Conservation (phyloP, 2,888 invertebrate species). For the Euplagia quadripunctaria region DNA sequence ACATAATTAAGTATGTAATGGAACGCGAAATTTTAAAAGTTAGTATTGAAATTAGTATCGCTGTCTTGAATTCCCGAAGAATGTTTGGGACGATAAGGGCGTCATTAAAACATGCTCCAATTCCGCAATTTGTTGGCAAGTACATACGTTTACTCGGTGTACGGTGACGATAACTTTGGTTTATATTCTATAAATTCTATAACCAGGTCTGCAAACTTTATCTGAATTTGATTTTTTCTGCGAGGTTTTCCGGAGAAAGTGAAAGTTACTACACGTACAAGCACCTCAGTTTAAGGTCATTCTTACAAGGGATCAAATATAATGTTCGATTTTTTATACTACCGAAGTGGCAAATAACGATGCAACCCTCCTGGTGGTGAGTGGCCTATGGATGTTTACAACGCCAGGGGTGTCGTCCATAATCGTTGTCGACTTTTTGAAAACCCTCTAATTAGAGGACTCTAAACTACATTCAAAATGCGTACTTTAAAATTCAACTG, state of each 20-base stretch:
- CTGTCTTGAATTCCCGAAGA: slow-evolving; percentile 46
- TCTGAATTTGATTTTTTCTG: slow-evolving; percentile 21
- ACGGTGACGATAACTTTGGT: slow-evolving; percentile 40
- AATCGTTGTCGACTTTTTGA: too few relatives aligned
- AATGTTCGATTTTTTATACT: not conserved
- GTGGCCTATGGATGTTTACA: too few relatives aligned
- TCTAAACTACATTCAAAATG: too few relatives aligned
- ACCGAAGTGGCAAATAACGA: not conserved
- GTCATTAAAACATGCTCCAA: slow-evolving; percentile 55
- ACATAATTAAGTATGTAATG: too few relatives aligned
- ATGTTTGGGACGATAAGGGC: slow-evolving; percentile 52
- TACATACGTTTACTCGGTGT: slow-evolving; percentile 43
- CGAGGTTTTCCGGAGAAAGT: not conserved
- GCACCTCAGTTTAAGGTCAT: not conserved
- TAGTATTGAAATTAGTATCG: slow-evolving; percentile 46
- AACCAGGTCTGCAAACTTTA: slow-evolving; percentile 34
- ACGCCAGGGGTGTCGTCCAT: too few relatives aligned
- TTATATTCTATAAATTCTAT: slow-evolving; percentile 19
- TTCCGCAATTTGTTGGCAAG: slow-evolving; percentile 42
- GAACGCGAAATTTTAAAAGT: too few relatives aligned
- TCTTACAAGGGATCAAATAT: too few relatives aligned
- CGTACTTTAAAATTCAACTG: not conserved
- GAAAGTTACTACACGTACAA: not conserved
- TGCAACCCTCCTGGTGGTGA: not conserved
- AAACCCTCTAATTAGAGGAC: too few relatives aligned